phyloP scores from a whole-genome alignment of 2,888 invertebrate species.

The Nomada ruficornis region DNA sequence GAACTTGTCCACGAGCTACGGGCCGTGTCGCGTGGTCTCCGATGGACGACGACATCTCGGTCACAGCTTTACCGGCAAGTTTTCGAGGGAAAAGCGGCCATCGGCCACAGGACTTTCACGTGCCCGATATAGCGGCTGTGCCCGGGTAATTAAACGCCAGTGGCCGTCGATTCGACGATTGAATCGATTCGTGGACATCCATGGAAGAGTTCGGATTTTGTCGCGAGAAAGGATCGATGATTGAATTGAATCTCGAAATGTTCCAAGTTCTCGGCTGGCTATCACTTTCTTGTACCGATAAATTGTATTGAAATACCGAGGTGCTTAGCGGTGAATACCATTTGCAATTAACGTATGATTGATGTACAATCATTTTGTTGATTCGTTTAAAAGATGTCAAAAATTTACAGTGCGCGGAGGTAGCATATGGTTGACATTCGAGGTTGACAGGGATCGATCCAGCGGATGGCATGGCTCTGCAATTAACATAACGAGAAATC shows the following conservation, averaged over 20 bases:
- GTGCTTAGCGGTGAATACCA: not conserved
- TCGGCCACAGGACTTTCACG: slow-evolving; percentile 22
- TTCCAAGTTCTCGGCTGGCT: not conserved
- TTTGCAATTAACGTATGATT: not conserved
- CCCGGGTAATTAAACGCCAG: slow-evolving; percentile 51
- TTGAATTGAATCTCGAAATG: not conserved
- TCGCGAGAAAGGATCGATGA: not conserved
- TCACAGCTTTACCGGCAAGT: slow-evolving; percentile 44
- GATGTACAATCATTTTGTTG: not conserved
- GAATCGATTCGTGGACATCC: not conserved
- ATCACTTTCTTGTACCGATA: too few relatives aligned
- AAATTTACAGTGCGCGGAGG: not conserved
- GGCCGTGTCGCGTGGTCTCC: slow-evolving; percentile 58
- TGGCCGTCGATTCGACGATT: not conserved
- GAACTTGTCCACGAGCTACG: slow-evolving; percentile 74
- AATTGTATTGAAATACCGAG: too few relatives aligned
- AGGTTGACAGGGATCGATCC: slow-evolving; percentile 37
- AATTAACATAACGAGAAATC: slow-evolving; percentile 61
- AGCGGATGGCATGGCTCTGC: slow-evolving; percentile 47
- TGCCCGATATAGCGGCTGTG: slow-evolving; percentile 20
- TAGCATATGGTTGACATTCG: slow-evolving; percentile 22
- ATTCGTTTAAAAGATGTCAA: not conserved
- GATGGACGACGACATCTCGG: slow-evolving; percentile 36
- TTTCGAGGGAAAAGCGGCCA: slow-evolving; percentile 40
- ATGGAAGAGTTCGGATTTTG: not conserved